Evolutionary conservation across 2,888 invertebrate genomes (phyloP), one percentile per base, ranked within the genome.

Genomic region (Patella depressa): DNA sequence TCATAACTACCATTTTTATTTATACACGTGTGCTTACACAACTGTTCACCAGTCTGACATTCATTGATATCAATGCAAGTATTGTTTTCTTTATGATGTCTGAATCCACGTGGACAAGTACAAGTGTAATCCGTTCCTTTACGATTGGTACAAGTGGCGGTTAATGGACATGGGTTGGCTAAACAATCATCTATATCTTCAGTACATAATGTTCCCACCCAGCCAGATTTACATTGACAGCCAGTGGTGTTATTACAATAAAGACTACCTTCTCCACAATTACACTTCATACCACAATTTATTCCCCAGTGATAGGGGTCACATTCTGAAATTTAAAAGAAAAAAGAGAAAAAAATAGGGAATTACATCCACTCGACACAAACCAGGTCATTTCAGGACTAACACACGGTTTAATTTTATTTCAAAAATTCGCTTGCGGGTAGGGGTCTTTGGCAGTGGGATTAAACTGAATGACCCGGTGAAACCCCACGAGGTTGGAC

Each of bases 221-320:
- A 84, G 4, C 84, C 84, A 1, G 14, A 4, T 19, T 24, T 12
- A 65, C 65, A 65, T 2, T 14, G 65, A 65, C 65, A 65, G 19
- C 65, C 65, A 24, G 2, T 24, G 3, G 24, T 19, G 12, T 19
- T 19, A 14, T 65, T 24, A 4, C 65, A 65, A 12, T 24, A 19
- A 2, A 24, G 24, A 24, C 19, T 12, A 0, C 65, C 65, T 65
- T 65, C 65, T 19, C 65, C 65, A 65, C 65, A 65, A 14, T 65
- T 65, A 65, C 65, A 65, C 24, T 24, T 12, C 2, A 24, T 65
- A 11, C 24, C 24, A 65, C 65, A 65, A 24, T 65, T 24, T 19
- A 24, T 24, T 65, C 65, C 65, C 84, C 84, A 84, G 75, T 82
- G 81, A 72, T 76, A 79, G 24, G 53, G 71, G 71, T 84, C 82